These are phyloP conservation scores for Origma solitaria DNA, from an alignment of 2,113 vertebrate genomes.

Conservation along the genomic window DNA sequence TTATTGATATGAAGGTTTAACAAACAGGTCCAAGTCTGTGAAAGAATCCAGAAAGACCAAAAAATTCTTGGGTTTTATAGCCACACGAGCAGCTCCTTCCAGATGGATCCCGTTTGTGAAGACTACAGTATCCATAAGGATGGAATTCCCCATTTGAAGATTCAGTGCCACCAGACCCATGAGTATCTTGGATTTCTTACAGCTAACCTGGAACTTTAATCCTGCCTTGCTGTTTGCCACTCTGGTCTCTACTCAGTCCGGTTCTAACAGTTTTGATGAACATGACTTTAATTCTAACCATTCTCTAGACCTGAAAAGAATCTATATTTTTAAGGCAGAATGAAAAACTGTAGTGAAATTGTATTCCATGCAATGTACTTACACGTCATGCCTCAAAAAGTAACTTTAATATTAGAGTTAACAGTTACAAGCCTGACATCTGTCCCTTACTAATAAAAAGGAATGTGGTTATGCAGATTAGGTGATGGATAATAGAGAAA, in stretches of 20 bases:
- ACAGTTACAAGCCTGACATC: neutral
- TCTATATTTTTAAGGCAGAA: neutral
- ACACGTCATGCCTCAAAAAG: neutral
- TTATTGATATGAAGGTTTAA: neutral
- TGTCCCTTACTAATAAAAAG: conserved; percentile 6
- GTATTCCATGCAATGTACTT: neutral
- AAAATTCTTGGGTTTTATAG: neutral
- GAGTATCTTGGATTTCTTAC: neutral
- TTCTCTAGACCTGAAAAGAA: neutral
- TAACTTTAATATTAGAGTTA: neutral
- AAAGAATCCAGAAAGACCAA: neutral
- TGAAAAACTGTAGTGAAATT: neutral
- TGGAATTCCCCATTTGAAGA: neutral
- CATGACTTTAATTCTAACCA: neutral
- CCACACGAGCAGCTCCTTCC: neutral
- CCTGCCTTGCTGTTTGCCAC: neutral
- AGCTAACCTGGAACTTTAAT: conserved; percentile 4
- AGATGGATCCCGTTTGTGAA: neutral
- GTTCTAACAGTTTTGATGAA: neutral
- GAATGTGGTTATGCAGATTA: neutral
- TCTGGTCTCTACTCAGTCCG: neutral
- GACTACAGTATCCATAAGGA: neutral
- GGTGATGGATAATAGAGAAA: neutral
- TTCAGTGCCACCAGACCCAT: neutral
- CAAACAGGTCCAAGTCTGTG: neutral